phyloP scores from a whole-genome alignment of 2,113 vertebrate genomes.

The Copsychus sechellarum region DNA sequence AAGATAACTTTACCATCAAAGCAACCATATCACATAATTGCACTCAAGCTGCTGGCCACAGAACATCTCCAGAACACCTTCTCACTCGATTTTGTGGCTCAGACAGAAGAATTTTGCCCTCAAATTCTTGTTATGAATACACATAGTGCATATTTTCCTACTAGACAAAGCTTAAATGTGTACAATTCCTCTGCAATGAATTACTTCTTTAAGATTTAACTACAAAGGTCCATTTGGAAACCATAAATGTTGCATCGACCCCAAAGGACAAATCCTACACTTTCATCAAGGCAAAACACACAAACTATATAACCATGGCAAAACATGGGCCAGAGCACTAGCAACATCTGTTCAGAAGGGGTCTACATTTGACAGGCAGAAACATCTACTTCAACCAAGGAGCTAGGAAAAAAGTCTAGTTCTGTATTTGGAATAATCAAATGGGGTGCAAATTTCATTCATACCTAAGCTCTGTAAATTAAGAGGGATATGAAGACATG shows the following conservation, averaged over 20 bases:
- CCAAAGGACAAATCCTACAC: neutral
- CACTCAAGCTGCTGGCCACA: neutral
- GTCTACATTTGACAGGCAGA: neutral
- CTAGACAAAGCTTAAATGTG: neutral
- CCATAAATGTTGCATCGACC: neutral
- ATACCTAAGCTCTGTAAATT: neutral
- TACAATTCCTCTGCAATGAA: neutral
- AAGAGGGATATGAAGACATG: neutral
- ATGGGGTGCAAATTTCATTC: neutral
- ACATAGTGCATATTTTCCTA: neutral
- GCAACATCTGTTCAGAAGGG: neutral
- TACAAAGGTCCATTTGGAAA: slow-evolving; percentile 16
- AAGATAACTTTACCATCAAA: slow-evolving; percentile 42
- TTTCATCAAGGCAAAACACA: neutral
- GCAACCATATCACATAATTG: accelerated
- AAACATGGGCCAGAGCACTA: neutral
- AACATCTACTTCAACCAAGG: neutral
- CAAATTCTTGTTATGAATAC: neutral
- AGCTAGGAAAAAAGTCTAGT: neutral
- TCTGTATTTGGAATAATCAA: neutral
- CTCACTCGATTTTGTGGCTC: neutral
- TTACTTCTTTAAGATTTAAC: neutral
- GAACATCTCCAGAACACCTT: neutral
- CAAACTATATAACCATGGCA: neutral
- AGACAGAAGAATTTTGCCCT: slow-evolving; percentile 36